Conservation (phyloP, 1,140 invertebrate genomes). For the Homarus americanus region DNA sequence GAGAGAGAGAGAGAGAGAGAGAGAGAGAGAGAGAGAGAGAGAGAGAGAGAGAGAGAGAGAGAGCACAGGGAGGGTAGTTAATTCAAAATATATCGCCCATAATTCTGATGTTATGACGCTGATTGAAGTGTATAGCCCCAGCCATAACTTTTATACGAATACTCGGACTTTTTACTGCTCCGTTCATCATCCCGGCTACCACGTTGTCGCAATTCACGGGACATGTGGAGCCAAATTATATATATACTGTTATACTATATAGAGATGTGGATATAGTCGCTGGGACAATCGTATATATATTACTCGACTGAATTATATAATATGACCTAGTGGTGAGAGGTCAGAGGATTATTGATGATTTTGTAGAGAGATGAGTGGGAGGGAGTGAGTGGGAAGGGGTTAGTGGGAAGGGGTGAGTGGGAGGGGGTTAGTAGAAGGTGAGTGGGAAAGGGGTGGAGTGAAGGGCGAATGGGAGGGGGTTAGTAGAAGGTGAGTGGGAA, state of each 20-base stretch:
- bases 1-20: slow-evolving; percentile 12
- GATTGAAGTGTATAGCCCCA: not conserved
- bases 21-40: not conserved
- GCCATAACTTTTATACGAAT: not conserved
- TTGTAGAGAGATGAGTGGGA: too few species aligned
- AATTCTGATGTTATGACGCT: too few species aligned
- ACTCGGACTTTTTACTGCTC: not conserved
- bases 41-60: not conserved
- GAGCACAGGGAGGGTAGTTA: slow-evolving; percentile 1
- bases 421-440: too few species aligned
- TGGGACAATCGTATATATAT: too few species aligned
- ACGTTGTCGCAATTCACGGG: not conserved
- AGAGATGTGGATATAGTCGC: too few species aligned
- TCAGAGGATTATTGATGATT: not conserved
- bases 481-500: too few species aligned
- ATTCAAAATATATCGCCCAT: not conserved
- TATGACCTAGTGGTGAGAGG: not conserved
- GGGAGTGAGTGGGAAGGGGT: too few species aligned
- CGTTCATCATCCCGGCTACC: not conserved
- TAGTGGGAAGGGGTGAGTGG: too few species aligned
- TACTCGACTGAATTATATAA: not conserved
- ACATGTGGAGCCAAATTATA: not conserved
- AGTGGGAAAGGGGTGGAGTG: not conserved
- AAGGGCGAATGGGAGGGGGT: too few species aligned
- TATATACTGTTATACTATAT: too few species aligned